Base-by-base conservation (phyloP, 2,113 vertebrate species). In the Prinia subflava region DNA sequence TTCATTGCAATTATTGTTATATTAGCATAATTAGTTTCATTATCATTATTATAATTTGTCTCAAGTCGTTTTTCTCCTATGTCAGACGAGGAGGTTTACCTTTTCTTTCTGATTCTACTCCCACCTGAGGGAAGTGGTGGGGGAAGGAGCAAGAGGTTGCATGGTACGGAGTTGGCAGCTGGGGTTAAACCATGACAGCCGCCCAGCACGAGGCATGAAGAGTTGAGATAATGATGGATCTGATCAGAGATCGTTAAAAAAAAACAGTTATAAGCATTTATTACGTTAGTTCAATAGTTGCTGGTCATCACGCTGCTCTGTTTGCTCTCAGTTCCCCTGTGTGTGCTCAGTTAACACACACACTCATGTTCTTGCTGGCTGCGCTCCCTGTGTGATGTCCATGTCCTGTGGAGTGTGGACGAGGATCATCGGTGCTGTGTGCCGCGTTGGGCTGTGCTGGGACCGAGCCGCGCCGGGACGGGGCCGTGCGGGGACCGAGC, bases 361-460 rank as follows among this genome's bases (percentile, higher is more conserved):
- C 0, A 10, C 17, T 17, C 19, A 1, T 10, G 52, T 3, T n/a
- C 23, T 10, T 12, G 19, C 37, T 4, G 44, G 52, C n/a, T 16
- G 33, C 3, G 37, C 0, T 39, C 50, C 0, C 23, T 11, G 60
- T 1, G n/a, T 3, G 46, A 15, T 13, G 47, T 2, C 8, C 41
- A 1, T 3, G 52, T 10, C 25, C 52, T 5, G 13, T 0, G 39
- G 19, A 11, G 7, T 4, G 10, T 3, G 44, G 9, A 23, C 11
- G 22, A 53, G 47, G 4, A 11, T 9, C 73, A 4, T 11, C 14
- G 9, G 57, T 1, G 21, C 22, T 5, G 47, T 9, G 39, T 2
- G 21, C 13, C 1, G 47, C 3, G 2, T 2, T 15, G 24, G 20
- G 21, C 0, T 15, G 46, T 9, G 10, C 30, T 9, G 28, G 6